Percentiles rank a stretch among this genome's conserved stretches.
Evolutionary conservation across 2,797 vertebrate genomes (phyloP).

Genomic region (Danio kyathit): DNA sequence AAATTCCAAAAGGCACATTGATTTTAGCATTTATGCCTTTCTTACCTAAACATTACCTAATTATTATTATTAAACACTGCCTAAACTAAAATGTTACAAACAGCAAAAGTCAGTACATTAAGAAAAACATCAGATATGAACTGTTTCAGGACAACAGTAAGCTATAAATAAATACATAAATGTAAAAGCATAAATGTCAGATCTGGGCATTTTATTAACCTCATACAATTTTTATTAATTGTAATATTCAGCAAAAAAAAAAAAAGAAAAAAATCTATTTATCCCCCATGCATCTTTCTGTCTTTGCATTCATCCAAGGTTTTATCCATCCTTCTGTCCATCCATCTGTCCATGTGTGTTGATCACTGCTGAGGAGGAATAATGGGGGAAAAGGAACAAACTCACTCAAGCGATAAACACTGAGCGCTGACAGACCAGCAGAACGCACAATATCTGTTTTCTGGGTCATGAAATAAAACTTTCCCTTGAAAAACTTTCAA

Average conservation of each 20-base stretch:
- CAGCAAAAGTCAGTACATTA: too few species aligned
- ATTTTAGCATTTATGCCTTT: too few species aligned
- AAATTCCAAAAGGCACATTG: too few species aligned
- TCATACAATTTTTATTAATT: not conserved
- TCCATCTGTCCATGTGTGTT: slow-evolving; percentile 10
- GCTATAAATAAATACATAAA: not conserved
- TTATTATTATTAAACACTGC: too few species aligned
- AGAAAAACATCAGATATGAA: too few species aligned
- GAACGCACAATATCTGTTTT: slow-evolving; percentile 70
- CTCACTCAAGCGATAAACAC: slow-evolving; percentile 14
- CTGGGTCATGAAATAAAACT: slow-evolving; percentile 81
- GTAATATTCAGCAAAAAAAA: not conserved
- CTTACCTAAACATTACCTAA: too few species aligned
- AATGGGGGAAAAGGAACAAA: not conserved
- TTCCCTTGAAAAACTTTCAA: slow-evolving; percentile 73
- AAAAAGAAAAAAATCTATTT: not conserved
- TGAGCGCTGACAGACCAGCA: slow-evolving; percentile 34
- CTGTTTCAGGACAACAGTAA: not conserved
- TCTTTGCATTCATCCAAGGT: slow-evolving; percentile 10
- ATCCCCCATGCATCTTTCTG: slow-evolving; percentile 2
- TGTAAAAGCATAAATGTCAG: not conserved
- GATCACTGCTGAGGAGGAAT: slow-evolving; percentile 20
- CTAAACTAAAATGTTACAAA: too few species aligned
- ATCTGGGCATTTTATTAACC: not conserved
- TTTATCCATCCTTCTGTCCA: slow-evolving; percentile 22